Percentiles rank a stretch among this genome's conserved stretches.
Conservation (phyloP, 2,113 vertebrate species). For the Cryptoleucopteryx plumbea region DNA sequence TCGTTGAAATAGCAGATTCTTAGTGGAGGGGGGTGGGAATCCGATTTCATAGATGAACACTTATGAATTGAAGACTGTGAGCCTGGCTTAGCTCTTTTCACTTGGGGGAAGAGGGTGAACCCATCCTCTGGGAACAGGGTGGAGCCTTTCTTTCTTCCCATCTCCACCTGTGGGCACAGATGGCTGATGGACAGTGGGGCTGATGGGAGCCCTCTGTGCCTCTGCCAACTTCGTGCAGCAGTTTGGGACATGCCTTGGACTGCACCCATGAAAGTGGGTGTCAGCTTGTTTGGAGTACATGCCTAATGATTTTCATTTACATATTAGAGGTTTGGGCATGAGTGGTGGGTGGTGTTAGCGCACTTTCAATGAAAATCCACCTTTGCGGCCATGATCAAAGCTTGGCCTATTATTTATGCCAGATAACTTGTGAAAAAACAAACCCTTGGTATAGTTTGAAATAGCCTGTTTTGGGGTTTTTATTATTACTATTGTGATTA, state of each 20-base stretch:
- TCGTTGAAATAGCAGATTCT: conserved; percentile 61
- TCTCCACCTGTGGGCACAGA: conserved; percentile 49
- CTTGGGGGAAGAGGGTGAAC: conserved; percentile 19
- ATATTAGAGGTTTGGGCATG: background rate
- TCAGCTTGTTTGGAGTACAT: background rate
- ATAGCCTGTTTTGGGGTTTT: background rate
- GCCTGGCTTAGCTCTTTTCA: conserved; percentile 26
- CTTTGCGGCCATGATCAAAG: background rate
- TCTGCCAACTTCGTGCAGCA: conserved; percentile 17
- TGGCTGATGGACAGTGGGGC: background rate
- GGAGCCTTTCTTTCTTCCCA: background rate
- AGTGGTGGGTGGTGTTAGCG: background rate
- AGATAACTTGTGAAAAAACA: background rate
- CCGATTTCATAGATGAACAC: conserved; percentile 62
- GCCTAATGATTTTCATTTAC: background rate
- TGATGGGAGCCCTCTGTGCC: background rate
- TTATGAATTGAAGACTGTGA: conserved; percentile 48
- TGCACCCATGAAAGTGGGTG: background rate
- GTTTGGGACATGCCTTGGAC: conserved; percentile 35
- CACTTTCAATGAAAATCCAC: background rate
- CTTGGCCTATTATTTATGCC: background rate
- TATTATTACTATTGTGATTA: background rate
- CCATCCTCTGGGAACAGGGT: conserved; percentile 11
- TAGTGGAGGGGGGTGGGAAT: conserved; percentile 62
- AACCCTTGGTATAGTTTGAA: background rate